Base-by-base conservation (phyloP, 30 jellyfish, hydroid and myxozoan species). In the Mastigias papua region DNA sequence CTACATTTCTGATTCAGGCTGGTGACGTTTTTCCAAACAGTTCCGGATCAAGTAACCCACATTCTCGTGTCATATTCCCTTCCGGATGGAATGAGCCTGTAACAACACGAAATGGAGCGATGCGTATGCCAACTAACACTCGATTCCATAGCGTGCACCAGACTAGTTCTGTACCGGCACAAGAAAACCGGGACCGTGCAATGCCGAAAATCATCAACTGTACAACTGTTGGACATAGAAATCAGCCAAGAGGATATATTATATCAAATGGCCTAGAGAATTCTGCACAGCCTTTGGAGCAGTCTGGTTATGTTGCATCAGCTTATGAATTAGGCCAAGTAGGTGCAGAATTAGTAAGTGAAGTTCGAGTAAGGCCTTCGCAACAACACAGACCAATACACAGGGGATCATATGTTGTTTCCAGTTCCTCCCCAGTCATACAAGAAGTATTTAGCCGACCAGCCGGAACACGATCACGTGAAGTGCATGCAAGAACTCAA, bases 11-110 rank as follows among this genome's bases (percentile, higher is more conserved):
- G 20, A 7, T 50, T 32, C 37, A 85, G 94, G 71, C 62, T 54
- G 94, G 83, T n/a, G 94, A 85, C 42, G 88, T 72, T 8, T 85
- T 85, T 50, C 94, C 94, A 10, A 13, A 80, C n/a, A 72, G 49
- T 35, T 85, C 94, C 20, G 85, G 76, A 69, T 75, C 88, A 20
- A 85, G 76, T 15, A 85, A 85, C 46, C 70, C 94, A 10, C 94
- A 85, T 22, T 85, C 94, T 5, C 94, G 94, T 25, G 94, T 85
- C 72, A 54, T 85, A 8, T 85, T 85, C 34, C 94, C 94, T 2
- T 85, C 88, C 66, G 94, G 94, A 10, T 85, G 94, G 94, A 65
- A 77, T 63, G 94, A 85, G 64, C 78, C 91, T 19, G 68, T 62
- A 19, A 46, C 73, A 19, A 31, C 67, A 35, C 78, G 84, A 50